Evolutionary conservation across 35 echinoderm and acorn worm genomes (phyloP), one percentile per base, ranked within the genome.

Genomic region (Heliocidaris tuberculata): DNA sequence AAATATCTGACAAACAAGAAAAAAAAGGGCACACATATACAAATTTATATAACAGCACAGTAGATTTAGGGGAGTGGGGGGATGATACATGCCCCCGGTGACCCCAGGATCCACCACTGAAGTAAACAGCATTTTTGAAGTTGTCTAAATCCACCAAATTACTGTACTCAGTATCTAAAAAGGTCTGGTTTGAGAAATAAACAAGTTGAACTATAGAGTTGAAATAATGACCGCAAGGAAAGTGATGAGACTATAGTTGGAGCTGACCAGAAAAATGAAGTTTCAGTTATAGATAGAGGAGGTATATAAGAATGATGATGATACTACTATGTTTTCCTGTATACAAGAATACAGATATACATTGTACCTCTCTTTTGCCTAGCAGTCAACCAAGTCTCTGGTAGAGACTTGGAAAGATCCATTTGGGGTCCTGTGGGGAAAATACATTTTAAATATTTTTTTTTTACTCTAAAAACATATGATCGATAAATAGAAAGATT

Each of bases 341-440:
- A 78, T 78, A 24, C 65, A 78, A 42, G 87, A 89, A 42, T 89
- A 48, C 87, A 89, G 31, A 13, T 17, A 13, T 89, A n/a, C n/a
- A n/a, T n/a, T n/a, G n/a, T n/a, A 89, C 87, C 87, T 89, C 87
- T 89, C 47, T 89, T 89, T 35, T 32, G 87, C 47, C 87, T 89
- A 48, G 87, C 12, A 24, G 31, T 42, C 47, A 89, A 48, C 65
- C 65, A 78, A 42, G 17, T 89, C 31, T 89, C 87, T 42, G 31
- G 47, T 9, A 89, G 87, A 89, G 87, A 89, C 32, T 42, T 32
- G 29, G 87, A 89, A 35, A 48, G 87, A 48, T 89, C 87, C 87
- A 31, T 42, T 35, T 89, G 31, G 8, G 87, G 87, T 42, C 31
- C 87, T 89, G 87, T 31, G 29, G 30, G 47, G 21, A 0, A n/a